phyloP scores from a whole-genome alignment of 2,113 vertebrate genomes.

The Dipodomys ordii region DNA sequence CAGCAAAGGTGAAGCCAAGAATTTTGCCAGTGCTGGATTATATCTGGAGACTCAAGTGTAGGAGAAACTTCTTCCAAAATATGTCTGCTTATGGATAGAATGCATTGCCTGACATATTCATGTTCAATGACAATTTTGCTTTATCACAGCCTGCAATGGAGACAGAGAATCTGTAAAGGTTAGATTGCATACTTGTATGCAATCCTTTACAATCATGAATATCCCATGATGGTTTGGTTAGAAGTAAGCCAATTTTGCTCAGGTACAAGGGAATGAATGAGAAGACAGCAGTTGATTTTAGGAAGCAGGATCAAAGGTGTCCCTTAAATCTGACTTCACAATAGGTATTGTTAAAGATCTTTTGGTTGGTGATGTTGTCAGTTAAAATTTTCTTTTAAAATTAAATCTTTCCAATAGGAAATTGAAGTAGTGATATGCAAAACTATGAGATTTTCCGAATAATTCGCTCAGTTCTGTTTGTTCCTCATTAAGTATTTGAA shows the following conservation, averaged over 20 bases:
- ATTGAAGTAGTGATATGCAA: not conserved
- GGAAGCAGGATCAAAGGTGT: not conserved
- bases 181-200: not conserved
- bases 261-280: not conserved
- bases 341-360: not conserved
- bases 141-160: not conserved
- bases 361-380: not conserved
- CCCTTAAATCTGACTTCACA: not conserved
- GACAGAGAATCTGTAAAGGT: not conserved
- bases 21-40: not conserved
- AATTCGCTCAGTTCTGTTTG: not conserved
- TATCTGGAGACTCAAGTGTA: not conserved
- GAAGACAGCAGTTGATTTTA: not conserved
- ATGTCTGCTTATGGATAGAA: not conserved
- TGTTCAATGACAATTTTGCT: not conserved
- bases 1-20: not conserved
- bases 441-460: not conserved
- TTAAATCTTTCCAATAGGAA: not conserved
- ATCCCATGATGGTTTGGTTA: not conserved
- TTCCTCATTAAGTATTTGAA: constrained; percentile 31
- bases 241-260: not conserved
- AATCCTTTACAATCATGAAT: not conserved
- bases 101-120: not conserved
- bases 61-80: not conserved
- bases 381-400: constrained; percentile 3